Evolutionary conservation across 2,113 vertebrate genomes (phyloP).

Genomic region (Psammodynastes pulverulentus): DNA sequence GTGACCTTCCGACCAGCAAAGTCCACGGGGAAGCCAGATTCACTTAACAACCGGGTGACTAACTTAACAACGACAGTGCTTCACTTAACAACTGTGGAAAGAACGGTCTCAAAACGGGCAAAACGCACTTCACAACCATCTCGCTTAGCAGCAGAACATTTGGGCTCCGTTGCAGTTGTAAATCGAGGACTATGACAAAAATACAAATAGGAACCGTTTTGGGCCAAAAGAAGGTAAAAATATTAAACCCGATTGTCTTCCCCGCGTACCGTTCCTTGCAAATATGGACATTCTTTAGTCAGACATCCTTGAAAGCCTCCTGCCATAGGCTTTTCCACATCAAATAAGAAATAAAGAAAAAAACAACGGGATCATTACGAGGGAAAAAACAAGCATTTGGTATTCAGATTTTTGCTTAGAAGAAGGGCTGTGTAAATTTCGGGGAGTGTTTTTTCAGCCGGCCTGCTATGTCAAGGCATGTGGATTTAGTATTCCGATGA

Average conservation of each 20-base stretch:
- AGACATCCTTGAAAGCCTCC: neutral
- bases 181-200: neutral
- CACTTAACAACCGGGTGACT: neutral
- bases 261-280: neutral
- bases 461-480: neutral
- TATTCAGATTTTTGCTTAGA: neutral
- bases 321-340: neutral
- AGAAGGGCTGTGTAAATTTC: neutral
- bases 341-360: neutral
- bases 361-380: neutral
- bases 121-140: neutral
- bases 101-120: neutral
- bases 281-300: neutral
- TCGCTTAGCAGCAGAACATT: neutral
- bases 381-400: neutral
- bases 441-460: neutral
- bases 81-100: neutral
- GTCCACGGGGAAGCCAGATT: neutral
- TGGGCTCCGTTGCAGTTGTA: neutral
- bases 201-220: neutral
- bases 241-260: neutral
- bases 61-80: neutral
- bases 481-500: neutral
- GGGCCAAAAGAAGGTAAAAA: neutral
- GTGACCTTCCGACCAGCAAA: neutral